phyloP scores from a whole-genome alignment of 2,888 invertebrate species.

The Venusia cambrica region DNA sequence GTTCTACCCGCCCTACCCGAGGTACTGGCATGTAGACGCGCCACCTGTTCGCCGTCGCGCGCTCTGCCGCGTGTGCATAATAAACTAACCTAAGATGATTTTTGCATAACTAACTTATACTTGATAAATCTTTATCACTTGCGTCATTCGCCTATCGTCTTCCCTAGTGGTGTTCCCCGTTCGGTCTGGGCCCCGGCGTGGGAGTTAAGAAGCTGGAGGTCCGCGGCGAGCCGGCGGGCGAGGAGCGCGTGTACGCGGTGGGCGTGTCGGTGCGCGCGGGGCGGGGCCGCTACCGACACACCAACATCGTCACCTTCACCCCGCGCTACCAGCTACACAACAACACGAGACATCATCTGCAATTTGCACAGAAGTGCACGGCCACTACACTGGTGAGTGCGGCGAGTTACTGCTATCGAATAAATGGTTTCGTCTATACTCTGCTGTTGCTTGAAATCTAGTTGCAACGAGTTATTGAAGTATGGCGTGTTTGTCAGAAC shows the following conservation, averaged over 20 bases:
- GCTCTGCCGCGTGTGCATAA: too few species aligned
- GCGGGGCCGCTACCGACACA: conserved; percentile 93
- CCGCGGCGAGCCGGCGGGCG: conserved; percentile 63
- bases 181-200: conserved; percentile 91
- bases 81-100: too few species aligned
- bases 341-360: conserved; percentile 87
- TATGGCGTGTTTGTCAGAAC: conserved; percentile 56
- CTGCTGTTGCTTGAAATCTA: neutral
- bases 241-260: conserved; percentile 87
- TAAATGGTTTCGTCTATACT: too few species aligned
- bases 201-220: conserved; percentile 82
- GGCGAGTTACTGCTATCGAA: too few species aligned
- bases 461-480: neutral
- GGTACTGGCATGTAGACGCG: too few species aligned
- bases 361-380: conserved; percentile 94
- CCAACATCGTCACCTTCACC: conserved; percentile 95
- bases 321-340: conserved; percentile 97
- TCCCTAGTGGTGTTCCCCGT: conserved; percentile 90
- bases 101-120: too few species aligned
- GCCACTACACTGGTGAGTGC: conserved; percentile 86
- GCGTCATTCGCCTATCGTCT: neutral
- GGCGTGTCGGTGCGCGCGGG: conserved; percentile 95
- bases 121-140: too few species aligned
- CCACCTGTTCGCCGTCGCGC: too few species aligned
- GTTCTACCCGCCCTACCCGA: conserved; percentile 73